Conservation (phyloP, 2,888 invertebrate genomes). For the Tetragonula carbonaria region DNA sequence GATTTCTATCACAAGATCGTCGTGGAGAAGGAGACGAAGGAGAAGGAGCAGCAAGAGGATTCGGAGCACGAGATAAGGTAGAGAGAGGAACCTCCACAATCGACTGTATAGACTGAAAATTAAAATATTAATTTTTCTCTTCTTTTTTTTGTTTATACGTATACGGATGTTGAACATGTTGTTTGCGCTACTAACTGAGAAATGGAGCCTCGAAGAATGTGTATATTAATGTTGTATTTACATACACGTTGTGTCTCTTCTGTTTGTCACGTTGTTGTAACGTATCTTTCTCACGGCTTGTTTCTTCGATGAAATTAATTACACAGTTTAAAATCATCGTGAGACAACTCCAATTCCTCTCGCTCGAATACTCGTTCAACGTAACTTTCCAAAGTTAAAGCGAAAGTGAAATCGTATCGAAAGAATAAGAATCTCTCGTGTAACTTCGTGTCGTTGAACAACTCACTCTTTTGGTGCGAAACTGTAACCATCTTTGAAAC, state of each 20-base stretch:
- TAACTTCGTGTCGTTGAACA: neutral
- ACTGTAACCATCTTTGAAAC: neutral
- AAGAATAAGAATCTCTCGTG: neutral
- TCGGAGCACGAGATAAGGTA: conserved; percentile 89
- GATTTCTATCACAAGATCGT: conserved; percentile 86
- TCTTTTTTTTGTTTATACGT: neutral
- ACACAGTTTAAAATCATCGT: neutral
- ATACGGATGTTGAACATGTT: neutral
- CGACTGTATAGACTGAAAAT: neutral
- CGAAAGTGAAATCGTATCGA: neutral
- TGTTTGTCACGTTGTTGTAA: no score
- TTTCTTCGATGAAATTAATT: neutral
- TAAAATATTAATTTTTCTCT: neutral
- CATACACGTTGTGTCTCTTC: no score
- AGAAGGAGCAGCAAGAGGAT: conserved; percentile 87
- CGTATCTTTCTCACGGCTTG: neutral
- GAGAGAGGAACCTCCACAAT: neutral
- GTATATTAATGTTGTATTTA: neutral
- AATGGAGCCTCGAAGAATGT: neutral
- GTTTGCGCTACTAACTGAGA: neutral
- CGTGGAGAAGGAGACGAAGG: conserved; percentile 86
- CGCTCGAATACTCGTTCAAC: neutral
- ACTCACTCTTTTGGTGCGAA: neutral
- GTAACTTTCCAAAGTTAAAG: neutral
- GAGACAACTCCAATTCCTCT: neutral